Base-by-base conservation (phyloP, 1,140 invertebrate genomes). In the Anagrus nilaparvatae region DNA sequence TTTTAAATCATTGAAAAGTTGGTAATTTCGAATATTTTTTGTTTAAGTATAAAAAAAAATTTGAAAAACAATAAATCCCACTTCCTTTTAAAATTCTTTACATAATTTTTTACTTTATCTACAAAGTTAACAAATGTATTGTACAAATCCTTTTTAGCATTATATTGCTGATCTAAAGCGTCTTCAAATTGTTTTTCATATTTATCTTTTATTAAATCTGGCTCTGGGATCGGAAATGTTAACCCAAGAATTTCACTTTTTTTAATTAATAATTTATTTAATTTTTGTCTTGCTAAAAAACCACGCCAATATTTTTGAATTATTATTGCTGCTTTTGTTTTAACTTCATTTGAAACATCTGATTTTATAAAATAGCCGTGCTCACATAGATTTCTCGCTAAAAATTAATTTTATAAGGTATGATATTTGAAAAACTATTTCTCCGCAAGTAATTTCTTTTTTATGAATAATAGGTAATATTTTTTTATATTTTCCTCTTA, bases 301-400 rank as follows among this genome's bases (percentile, higher is more conserved):
- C 58, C 60, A 33, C 67, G 56, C 71, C 73, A 77, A 8, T 46
- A 50, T 23, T 51, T 58, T 49, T 78, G 75, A 38, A 77, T 69
- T 16, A 47, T 53, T 8, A 43, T 49, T 0, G 70, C 68, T 1
- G 71, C 69, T 10, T 43, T 47, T 2, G 47, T 27, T 23, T 48
- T 49, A 4, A 7, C 41, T 8, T 4, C 16, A 28, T 7, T 46
- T 24, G 48, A n/a, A n/a, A n/a, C n/a, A n/a, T n/a, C n/a, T n/a
- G n/a, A n/a, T n/a, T n/a, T n/a, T n/a, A n/a, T n/a, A n/a, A n/a
- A n/a, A n/a, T n/a, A n/a, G n/a, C n/a, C n/a, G n/a, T n/a, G n/a
- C n/a, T n/a, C n/a, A n/a, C n/a, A n/a, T n/a, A n/a, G n/a, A n/a
- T n/a, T n/a, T n/a, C n/a, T n/a, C n/a, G n/a, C n/a, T n/a, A n/a